Evolutionary conservation across 2,797 vertebrate genomes (phyloP).

Genomic region (Loris lydekkerianus): DNA sequence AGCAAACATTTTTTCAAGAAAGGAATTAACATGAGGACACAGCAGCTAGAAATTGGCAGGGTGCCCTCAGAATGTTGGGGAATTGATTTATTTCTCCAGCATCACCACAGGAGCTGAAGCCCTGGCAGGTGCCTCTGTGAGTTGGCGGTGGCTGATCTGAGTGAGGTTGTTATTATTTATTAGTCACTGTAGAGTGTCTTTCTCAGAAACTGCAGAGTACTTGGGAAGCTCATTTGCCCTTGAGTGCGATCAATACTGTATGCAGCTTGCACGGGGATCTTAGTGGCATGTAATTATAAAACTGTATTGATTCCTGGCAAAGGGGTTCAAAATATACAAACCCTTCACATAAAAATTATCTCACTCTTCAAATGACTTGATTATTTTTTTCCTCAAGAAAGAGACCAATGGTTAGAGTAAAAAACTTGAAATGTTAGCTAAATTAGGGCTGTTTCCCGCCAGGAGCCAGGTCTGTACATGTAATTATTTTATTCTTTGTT

Average conservation of each 20-base stretch:
- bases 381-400: slow-evolving; percentile 64
- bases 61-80: slow-evolving; percentile 51
- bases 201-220: slow-evolving; percentile 70
- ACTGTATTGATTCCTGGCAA: slow-evolving; percentile 76
- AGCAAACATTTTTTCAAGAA: slow-evolving; percentile 64
- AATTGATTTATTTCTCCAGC: slow-evolving; percentile 68
- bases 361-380: slow-evolving; percentile 77
- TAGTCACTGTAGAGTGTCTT: slow-evolving; percentile 75
- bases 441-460: slow-evolving; percentile 68
- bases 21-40: slow-evolving; percentile 14
- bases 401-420: slow-evolving; percentile 63
- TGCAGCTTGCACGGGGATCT: slow-evolving; percentile 28
- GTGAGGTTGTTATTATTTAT: slow-evolving; percentile 81
- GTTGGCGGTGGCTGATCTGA: slow-evolving; percentile 47
- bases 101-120: slow-evolving; percentile 35
- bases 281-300: slow-evolving; percentile 79
- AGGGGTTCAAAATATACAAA: slow-evolving; percentile 72
- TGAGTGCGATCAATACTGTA: slow-evolving; percentile 68
- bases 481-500: slow-evolving; percentile 73
- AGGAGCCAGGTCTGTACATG: slow-evolving; percentile 69
- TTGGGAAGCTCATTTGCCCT: slow-evolving; percentile 58
- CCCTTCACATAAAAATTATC: slow-evolving; percentile 70
- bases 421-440: slow-evolving; percentile 71
- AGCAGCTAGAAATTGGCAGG: slow-evolving; percentile 68
- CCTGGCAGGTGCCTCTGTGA: not conserved